A percentile compares a stretch with the other conserved stretches of the same genome.
Conservation (phyloP, 2,113 vertebrate genomes). For the Monopterus albus region DNA sequence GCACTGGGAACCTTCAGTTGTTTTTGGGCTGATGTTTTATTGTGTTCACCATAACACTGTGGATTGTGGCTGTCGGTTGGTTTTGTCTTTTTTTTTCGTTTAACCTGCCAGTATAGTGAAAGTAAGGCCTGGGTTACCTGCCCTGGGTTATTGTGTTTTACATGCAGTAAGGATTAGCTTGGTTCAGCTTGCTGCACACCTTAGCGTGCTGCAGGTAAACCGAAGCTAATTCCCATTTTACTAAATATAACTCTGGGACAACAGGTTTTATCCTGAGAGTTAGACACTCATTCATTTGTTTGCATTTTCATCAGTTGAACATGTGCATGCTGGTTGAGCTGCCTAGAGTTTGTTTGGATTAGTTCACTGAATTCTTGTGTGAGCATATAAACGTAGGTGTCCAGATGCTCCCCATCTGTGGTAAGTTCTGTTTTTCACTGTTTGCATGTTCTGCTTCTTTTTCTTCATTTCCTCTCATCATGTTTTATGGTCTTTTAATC, state of each 20-base stretch:
- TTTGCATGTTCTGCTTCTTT: slow-evolving; percentile 50
- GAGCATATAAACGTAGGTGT: slow-evolving; percentile 50
- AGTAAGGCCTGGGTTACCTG: not conserved
- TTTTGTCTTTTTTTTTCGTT: slow-evolving; percentile 35
- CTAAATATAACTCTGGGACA: not conserved
- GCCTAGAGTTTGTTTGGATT: slow-evolving; percentile 80
- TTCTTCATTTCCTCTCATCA: slow-evolving; percentile 28
- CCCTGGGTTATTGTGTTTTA: not conserved
- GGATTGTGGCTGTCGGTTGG: slow-evolving; percentile 41
- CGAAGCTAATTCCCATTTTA: not conserved
- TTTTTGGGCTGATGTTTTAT: slow-evolving; percentile 56
- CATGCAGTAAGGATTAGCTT: not conserved
- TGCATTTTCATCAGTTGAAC: slow-evolving; percentile 68
- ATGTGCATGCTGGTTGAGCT: slow-evolving; percentile 93
- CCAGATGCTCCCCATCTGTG: slow-evolving; percentile 43
- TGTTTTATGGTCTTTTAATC: not conserved
- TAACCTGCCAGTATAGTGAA: slow-evolving; percentile 54
- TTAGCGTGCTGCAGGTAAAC: slow-evolving; percentile 1
- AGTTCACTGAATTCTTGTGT: slow-evolving; percentile 50
- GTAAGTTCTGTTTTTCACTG: slow-evolving; percentile 72
- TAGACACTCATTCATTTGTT: slow-evolving; percentile 49
- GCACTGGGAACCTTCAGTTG: slow-evolving; percentile 59
- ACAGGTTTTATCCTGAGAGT: not conserved
- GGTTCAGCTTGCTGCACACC: slow-evolving; percentile 8
- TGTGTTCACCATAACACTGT: slow-evolving; percentile 65